Evolutionary conservation across 35 echinoderm and acorn worm genomes (phyloP).

Genomic region (Ophioderma brevispina): DNA sequence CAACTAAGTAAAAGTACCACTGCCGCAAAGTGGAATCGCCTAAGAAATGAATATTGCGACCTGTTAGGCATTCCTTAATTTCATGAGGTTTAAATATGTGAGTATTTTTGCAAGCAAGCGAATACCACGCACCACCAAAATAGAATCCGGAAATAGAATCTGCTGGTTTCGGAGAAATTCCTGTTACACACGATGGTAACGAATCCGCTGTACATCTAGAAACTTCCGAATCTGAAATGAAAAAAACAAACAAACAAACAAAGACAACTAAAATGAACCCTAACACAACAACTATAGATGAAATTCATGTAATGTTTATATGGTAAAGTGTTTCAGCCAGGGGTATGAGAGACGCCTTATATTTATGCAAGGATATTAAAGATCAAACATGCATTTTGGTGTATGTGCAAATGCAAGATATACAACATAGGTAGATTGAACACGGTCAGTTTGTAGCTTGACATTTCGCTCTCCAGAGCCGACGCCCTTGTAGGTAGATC

Average conservation of each 20-base stretch:
- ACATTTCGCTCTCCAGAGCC: too few relatives aligned
- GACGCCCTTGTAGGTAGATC: too few relatives aligned
- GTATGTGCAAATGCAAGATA: too few relatives aligned
- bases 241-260: not conserved
- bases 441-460: too few relatives aligned
- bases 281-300: too few relatives aligned
- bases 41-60: conserved; percentile 7
- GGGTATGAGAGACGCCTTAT: too few relatives aligned
- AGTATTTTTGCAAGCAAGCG: not conserved
- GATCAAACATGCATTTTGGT: too few relatives aligned
- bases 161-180: conserved; percentile 3
- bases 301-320: not conserved
- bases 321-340: not conserved
- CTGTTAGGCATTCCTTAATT: not conserved
- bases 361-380: too few relatives aligned
- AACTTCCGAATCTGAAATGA: not conserved
- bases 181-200: not conserved
- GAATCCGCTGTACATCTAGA: not conserved
- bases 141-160: conserved; percentile 23
- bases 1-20: conserved; percentile 28
- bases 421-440: too few relatives aligned
- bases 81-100: not conserved
- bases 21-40: conserved; percentile 48
- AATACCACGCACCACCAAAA: conserved; percentile 16
- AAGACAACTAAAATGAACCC: too few relatives aligned